Evolutionary conservation across 2,113 vertebrate genomes (phyloP).

Genomic region (Callocephalon fimbriatum): DNA sequence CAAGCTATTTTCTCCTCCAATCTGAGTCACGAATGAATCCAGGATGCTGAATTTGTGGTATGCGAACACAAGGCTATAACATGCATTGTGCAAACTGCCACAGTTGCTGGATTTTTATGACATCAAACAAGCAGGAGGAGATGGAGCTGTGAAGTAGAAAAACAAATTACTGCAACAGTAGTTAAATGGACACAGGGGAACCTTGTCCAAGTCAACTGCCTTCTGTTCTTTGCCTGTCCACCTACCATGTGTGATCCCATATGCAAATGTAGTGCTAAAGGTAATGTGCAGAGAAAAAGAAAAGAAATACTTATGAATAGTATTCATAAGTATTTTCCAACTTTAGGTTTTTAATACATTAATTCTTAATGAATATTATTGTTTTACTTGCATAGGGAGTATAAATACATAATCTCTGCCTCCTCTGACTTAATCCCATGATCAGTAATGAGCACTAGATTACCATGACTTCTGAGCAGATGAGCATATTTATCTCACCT

Average conservation of each 20-base stretch:
- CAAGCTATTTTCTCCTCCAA: conserved; percentile 47
- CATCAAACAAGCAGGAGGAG: conserved; percentile 51
- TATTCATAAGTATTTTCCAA: neutral
- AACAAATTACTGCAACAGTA: conserved; percentile 54
- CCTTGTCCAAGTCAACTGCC: conserved; percentile 11
- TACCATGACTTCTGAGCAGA: neutral
- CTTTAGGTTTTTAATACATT: neutral
- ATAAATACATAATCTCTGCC: neutral
- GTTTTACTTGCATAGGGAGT: neutral
- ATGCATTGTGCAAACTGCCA: conserved; percentile 39
- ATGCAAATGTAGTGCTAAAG: neutral
- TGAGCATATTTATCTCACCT: neutral
- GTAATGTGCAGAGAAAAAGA: neutral
- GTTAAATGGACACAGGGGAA: conserved; percentile 11
- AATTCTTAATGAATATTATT: neutral
- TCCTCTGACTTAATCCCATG: neutral
- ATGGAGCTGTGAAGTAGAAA: conserved; percentile 53
- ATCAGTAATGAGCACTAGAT: neutral
- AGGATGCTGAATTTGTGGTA: conserved; percentile 52
- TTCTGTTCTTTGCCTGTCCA: conserved; percentile 18
- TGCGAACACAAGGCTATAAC: conserved; percentile 27
- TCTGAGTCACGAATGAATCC: conserved; percentile 49
- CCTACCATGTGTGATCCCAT: neutral
- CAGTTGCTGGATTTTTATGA: conserved; percentile 54
- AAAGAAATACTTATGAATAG: no score